These are phyloP conservation scores for Leptopilina drosophilae DNA, from an alignment of 2,888 invertebrate genomes.

Conservation along the genomic window DNA sequence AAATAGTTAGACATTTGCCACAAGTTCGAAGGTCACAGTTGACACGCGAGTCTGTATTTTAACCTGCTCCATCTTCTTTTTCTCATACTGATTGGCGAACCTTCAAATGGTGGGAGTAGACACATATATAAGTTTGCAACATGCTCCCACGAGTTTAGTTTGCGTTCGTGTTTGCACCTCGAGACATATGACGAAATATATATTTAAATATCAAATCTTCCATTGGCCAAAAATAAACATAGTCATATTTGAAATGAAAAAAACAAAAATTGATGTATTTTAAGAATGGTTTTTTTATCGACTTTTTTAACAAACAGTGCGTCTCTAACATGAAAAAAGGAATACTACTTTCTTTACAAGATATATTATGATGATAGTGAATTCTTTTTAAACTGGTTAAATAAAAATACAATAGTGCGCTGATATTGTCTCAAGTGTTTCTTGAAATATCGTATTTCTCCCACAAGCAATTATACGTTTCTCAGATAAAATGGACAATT, in stretches of 20 bases:
- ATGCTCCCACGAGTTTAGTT: slow-evolving; percentile 60
- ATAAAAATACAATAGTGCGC: too few relatives aligned
- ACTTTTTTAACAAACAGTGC: too few relatives aligned
- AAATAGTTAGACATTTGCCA: slow-evolving; percentile 58
- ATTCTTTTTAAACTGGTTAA: too few relatives aligned
- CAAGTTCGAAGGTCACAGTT: slow-evolving; percentile 70
- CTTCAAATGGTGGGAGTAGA: slow-evolving; percentile 51
- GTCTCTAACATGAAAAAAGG: too few relatives aligned
- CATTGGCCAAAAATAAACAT: not conserved
- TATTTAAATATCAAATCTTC: not conserved
- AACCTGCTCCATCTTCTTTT: slow-evolving; percentile 45
- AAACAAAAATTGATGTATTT: not conserved
- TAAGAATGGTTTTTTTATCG: not conserved
- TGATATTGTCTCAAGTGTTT: too few relatives aligned
- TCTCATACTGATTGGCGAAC: slow-evolving; percentile 48
- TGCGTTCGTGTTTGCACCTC: slow-evolving; percentile 53
- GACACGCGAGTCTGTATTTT: slow-evolving; percentile 46
- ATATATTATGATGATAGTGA: too few relatives aligned
- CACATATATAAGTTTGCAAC: slow-evolving; percentile 62
- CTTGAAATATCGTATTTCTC: too few relatives aligned
- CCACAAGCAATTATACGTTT: too few relatives aligned
- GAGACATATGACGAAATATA: not conserved
- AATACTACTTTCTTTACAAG: too few relatives aligned
- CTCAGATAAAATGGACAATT: too few relatives aligned
- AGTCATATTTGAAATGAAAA: not conserved